Conservation (phyloP, 2,888 invertebrate genomes). For the Eilema sororculum region DNA sequence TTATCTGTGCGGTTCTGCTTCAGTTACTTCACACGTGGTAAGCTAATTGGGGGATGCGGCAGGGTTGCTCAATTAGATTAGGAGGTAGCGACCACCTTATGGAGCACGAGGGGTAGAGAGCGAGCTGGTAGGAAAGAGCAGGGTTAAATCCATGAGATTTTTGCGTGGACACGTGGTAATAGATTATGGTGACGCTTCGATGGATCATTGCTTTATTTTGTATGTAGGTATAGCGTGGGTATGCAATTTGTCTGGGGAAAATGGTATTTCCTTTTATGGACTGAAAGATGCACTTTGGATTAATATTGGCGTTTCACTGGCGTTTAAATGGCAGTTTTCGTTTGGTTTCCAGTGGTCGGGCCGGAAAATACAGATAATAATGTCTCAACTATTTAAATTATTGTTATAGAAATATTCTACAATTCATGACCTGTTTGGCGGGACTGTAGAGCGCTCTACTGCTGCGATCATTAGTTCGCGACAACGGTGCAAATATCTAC, state of each 20-base stretch:
- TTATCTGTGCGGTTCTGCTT: slow-evolving; percentile 75
- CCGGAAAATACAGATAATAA: too few species aligned
- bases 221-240: background rate
- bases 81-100: slow-evolving; percentile 53
- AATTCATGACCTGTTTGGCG: too few species aligned
- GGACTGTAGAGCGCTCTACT: too few species aligned
- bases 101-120: background rate
- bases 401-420: too few species aligned
- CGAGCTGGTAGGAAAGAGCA: background rate
- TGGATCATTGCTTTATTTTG: background rate
- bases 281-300: too few species aligned
- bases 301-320: too few species aligned
- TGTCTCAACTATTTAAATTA: too few species aligned
- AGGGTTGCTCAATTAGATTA: slow-evolving; percentile 63
- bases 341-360: too few species aligned
- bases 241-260: background rate
- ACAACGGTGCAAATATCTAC: too few species aligned
- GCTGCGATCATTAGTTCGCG: too few species aligned
- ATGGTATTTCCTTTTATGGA: background rate
- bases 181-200: slow-evolving; percentile 29
- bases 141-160: slow-evolving; percentile 43
- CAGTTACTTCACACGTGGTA: slow-evolving; percentile 79
- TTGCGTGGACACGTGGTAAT: slow-evolving; percentile 40
- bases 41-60: slow-evolving; percentile 74
- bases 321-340: too few species aligned